These are phyloP conservation scores for Orthosia gracilis DNA, from an alignment of 2,888 invertebrate species.

Conservation along the genomic window DNA sequence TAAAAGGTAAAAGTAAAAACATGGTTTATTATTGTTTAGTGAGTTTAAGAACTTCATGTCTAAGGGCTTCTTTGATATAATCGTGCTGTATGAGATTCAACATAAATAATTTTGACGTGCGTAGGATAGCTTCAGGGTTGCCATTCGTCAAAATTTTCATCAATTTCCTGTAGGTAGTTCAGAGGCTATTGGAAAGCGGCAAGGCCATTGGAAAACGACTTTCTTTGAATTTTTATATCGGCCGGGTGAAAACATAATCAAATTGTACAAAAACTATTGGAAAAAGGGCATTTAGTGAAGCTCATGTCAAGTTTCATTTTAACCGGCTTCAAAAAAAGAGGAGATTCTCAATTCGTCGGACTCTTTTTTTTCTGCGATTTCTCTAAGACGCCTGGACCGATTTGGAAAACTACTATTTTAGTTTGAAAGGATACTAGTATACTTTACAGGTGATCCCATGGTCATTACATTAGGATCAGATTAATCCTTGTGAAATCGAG, in stretches of 20 bases:
- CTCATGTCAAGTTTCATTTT: not conserved
- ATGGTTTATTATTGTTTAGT: constrained; percentile 48
- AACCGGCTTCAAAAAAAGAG: too few relatives aligned
- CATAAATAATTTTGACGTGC: not conserved
- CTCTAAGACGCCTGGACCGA: too few relatives aligned
- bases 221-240: constrained; percentile 1
- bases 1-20: constrained; percentile 67
- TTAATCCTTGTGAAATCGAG: too few relatives aligned
- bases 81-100: constrained; percentile 11
- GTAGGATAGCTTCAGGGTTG: not conserved
- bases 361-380: too few relatives aligned
- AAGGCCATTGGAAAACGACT: not conserved
- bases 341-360: too few relatives aligned
- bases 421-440: too few relatives aligned
- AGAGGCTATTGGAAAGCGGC: constrained; percentile 26
- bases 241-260: constrained; percentile 9
- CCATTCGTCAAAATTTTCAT: not conserved
- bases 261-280: not conserved
- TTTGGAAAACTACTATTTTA: too few relatives aligned
- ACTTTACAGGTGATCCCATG: too few relatives aligned
- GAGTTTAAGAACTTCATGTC: constrained; percentile 39
- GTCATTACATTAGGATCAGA: too few relatives aligned
- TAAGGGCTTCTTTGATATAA: constrained; percentile 46
- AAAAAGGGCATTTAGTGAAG: not conserved
- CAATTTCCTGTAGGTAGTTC: constrained; percentile 6